A percentile compares a stretch with the other conserved stretches of the same genome.
Conservation (phyloP, 2,113 vertebrate genomes). For the Zosterops japonicus region DNA sequence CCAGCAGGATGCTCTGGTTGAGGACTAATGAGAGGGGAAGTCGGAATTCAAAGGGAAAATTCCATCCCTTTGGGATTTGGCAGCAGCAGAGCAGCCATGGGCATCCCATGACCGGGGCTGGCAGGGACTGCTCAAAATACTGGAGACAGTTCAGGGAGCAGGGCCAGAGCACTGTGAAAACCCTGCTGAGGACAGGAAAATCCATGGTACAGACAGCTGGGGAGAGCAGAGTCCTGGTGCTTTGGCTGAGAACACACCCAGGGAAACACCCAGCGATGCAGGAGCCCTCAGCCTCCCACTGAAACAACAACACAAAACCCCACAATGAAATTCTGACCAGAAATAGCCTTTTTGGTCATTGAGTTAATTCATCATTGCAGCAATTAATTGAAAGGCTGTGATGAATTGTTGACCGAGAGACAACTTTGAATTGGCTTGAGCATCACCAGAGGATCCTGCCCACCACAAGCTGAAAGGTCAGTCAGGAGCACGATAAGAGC, state of each 20-base stretch:
- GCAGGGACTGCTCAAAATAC: background rate
- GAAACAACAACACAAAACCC: background rate
- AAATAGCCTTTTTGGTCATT: rapidly evolving
- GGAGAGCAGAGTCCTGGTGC: background rate
- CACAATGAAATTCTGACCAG: background rate
- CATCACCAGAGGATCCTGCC: background rate
- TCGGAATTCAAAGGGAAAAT: rapidly evolving
- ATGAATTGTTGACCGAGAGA: background rate
- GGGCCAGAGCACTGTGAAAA: background rate
- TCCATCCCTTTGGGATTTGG: background rate
- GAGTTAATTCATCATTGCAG: background rate
- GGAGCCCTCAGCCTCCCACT: background rate
- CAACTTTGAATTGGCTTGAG: background rate
- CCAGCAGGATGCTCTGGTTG: rapidly evolving
- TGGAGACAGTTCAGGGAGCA: background rate
- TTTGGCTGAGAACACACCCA: background rate
- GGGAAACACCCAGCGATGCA: background rate
- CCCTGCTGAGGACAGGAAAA: rapidly evolving
- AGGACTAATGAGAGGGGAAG: rapidly evolving
- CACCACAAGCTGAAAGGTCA: rapidly evolving
- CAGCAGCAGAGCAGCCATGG: background rate
- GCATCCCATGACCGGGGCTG: background rate
- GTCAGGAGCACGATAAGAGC: rapidly evolving
- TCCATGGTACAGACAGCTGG: rapidly evolving
- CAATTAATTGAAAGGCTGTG: background rate